phyloP scores from a whole-genome alignment of 2,113 vertebrate genomes.

The Leptocoma aspasia region DNA sequence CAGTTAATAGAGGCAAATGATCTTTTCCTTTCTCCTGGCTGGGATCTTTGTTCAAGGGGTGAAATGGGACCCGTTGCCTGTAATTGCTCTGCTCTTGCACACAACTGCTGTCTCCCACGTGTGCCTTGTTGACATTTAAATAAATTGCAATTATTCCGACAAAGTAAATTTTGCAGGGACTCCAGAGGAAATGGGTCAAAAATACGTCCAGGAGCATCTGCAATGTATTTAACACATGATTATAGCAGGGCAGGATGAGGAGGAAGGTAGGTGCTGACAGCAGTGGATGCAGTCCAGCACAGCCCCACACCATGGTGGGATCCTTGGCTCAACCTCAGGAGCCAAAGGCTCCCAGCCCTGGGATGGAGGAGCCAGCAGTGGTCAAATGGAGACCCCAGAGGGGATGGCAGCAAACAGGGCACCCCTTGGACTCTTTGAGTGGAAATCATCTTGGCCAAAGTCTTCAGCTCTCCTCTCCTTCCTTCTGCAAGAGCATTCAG shows the following conservation, averaged over 20 bases:
- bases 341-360: neutral
- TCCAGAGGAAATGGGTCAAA: conserved; percentile 29
- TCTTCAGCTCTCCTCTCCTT: neutral
- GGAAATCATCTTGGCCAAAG: neutral
- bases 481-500: neutral
- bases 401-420: neutral
- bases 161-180: conserved; percentile 41
- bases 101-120: conserved; percentile 38
- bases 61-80: conserved; percentile 32
- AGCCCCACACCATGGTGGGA: fast-evolving
- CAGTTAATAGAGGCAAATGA: neutral
- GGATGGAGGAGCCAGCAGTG: neutral
- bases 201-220: conserved; percentile 5
- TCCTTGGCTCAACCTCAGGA: neutral
- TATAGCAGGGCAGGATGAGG: neutral
- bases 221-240: neutral
- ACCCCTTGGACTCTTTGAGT: fast-evolving
- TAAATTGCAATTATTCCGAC: conserved; percentile 58
- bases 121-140: conserved; percentile 72
- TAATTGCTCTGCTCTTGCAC: conserved; percentile 58
- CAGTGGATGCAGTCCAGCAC: neutral
- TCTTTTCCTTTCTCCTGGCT: neutral
- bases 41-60: conserved; percentile 24
- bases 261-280: neutral
- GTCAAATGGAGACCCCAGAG: neutral